Evolutionary conservation across 2,888 invertebrate genomes (phyloP), one percentile per base, ranked within the genome.

Genomic region (Augiades crinisus): DNA sequence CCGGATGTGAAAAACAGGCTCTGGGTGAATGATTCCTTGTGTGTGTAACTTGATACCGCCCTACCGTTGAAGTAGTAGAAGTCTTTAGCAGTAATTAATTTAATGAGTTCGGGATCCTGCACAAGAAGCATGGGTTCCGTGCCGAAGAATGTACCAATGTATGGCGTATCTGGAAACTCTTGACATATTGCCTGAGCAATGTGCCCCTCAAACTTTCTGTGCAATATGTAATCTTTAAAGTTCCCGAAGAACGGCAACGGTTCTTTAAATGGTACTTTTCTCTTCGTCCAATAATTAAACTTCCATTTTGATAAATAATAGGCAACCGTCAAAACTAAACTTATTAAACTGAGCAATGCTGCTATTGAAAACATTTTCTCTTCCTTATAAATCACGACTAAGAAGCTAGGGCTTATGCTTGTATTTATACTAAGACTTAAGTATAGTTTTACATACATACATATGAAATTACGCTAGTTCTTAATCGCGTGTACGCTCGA

Each of bases 51-150:
- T 0, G 72, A 64, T 1, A 70, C 46, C 53, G 81, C 83, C 41
- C 82, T 69, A n/a, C 75, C 66, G 49, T 67, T 78, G 61, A 83
- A 83, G 66, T 69, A 76, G 51, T 76, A 81, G 58, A 76, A 83
- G 51, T 83, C 81, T 37, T 78, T 81, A 0, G 75, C 70, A 56
- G 75, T 57, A 1, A 83, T 67, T 0, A 71, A 58, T 31, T 79
- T 83, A 17, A 83, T 62, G 1, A 78, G 19, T 2, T 75, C 69
- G 1, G 75, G 81, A 37, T 82, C 79, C 59, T 75, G 67, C 0
- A 81, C 51, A n/a, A 83, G 62, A 10, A 80, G 70, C 0, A 73
- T 65, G 0, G 83, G 82, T 33, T 81, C 78, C 0, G 76, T 78
- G 2, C 80, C 81, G 10, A 65, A 78, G 51, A 67, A 82, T 0